Base-by-base conservation (phyloP, 2,113 vertebrate genomes). In the Xenopus laevis region DNA sequence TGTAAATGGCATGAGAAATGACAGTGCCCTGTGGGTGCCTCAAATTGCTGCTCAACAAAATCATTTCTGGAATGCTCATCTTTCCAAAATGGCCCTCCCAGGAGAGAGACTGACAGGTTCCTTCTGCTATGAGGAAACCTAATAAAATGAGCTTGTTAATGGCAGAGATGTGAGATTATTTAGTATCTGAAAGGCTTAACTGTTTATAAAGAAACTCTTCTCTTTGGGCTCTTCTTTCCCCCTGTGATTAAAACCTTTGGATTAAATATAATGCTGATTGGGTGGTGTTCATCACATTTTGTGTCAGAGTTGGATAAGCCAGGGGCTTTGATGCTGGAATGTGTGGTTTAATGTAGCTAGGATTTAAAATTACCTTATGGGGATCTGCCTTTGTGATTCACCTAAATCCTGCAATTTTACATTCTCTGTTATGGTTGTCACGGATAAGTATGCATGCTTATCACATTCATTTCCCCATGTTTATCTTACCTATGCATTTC, bases 371-470 rank as follows among this genome's bases (percentile, higher is more conserved):
- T 44, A 53, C 65, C 12, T 17, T 63, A 52, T 62, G n/a, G 55
- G 23, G 57, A 7, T 52, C 27, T 69, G 65, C 21, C n/a, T 75
- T 68, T 62, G 45, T 69, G 68, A 68, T 33, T 67, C 20, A 6
- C 50, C 13, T 44, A 73, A 68, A 68, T 62, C 60, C 46, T 40
- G 50, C 11, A 62, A 44, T 52, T 27, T 12, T 21, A 75, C 46
- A 62, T 52, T 62, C 10, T 65, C 17, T 63, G 23, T 23, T 44
- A 21, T 10, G 67, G 11, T 52, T 18, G 10, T 60, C 65, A 69
- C 53, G 12, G 20, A 61, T 59, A 52, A 64, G 55, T 74, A 74
- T 74, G 64, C 4, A 57, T 23, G 30, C 33, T 52, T 74, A 61
- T 74, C 55, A 27, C 55, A 61, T 21, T 17, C 20, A 30, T 27